These are phyloP conservation scores for Hydrocynus forskahlii DNA, from an alignment of 2,797 vertebrate species.

Conservation along the genomic window DNA sequence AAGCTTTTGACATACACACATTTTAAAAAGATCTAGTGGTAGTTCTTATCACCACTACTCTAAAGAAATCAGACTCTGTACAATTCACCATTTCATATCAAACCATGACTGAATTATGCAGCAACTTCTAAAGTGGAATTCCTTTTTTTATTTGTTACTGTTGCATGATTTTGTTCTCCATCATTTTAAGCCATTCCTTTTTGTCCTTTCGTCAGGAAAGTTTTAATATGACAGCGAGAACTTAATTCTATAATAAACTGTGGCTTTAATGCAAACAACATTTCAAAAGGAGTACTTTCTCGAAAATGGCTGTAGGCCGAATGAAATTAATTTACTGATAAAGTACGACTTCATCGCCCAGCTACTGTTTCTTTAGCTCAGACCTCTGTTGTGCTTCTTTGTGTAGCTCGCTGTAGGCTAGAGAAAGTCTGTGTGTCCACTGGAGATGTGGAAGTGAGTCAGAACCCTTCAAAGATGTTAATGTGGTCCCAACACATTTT, in stretches of 20 bases:
- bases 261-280: background rate
- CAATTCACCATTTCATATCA: too few species aligned
- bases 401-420: background rate
- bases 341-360: background rate
- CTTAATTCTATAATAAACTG: background rate
- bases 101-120: too few species aligned
- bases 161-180: too few species aligned
- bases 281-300: too few species aligned
- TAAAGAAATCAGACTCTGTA: background rate
- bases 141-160: too few species aligned
- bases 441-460: slow-evolving; percentile 4
- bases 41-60: background rate
- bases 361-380: background rate
- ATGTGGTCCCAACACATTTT: slow-evolving; percentile 4
- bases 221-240: background rate
- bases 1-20: too few species aligned
- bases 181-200: too few species aligned
- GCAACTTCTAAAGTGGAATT: too few species aligned
- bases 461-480: slow-evolving; percentile 10
- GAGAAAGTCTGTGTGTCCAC: background rate
- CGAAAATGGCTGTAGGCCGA: background rate
- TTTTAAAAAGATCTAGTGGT: too few species aligned
- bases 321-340: background rate
- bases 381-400: background rate
- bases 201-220: background rate